Base-by-base conservation (phyloP, 92 coral and sea anemone genomes). In the Phenganax marumi region DNA sequence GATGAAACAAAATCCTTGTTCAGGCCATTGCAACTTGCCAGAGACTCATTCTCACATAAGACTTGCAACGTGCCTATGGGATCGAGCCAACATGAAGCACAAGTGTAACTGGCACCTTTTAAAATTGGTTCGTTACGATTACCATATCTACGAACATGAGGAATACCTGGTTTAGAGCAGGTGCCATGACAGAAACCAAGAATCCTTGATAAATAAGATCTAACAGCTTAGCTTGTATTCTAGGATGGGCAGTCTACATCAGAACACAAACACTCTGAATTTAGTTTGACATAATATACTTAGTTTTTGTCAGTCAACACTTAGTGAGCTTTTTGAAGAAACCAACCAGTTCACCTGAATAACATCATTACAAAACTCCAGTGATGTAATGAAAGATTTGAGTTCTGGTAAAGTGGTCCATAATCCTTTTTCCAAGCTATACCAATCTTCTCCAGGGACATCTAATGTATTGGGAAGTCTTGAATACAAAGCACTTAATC, bases 391-490 rank as follows among this genome's bases (percentile, higher is more conserved):
- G 81, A 96, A 96, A 16, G 97, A 91, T 68, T 91, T 97, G 61
- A 96, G 97, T 69, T 96, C 99, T 56, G 99, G 99, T 75, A 96
- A 91, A 19, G 96, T 96, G 61, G 99, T 94, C 99, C 99, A 96
- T 49, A 96, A 84, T 17, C 99, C 99, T 75, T 97, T 92, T 82
- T 96, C 99, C 64, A 96, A 81, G 8, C 93, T 90, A 66, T 96
- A 96, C 99, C 99, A 96, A 79, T 96, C 99, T 56, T 96, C 97
- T 1, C 96, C 93, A 8, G 99, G 97, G 24, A 96, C 93, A 82
- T 96, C 97, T 8, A 96, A 91, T 25, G 96, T 89, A 43, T 97
- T 91, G 5, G 99, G 99, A 6, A 96, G 88, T 53, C 90, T 91
- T 51, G 99, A 96, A 83, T 91, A 96, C 62, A 96, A 82, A 12